Conservation (phyloP, 2,888 invertebrate genomes). For the Julus scandinavius region DNA sequence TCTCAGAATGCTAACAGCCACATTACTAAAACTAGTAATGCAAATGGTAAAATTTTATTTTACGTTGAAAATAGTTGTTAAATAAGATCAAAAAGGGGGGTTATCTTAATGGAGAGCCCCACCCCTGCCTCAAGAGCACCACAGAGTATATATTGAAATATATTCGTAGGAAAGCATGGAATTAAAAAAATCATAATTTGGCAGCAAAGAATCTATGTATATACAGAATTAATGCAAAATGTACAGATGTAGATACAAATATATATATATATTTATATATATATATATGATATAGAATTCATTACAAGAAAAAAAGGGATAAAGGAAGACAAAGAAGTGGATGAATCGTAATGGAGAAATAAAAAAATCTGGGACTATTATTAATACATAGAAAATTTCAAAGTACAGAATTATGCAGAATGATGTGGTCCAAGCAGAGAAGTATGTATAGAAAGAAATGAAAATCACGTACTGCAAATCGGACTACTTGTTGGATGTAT, state of each 20-base stretch:
- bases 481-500: not conserved
- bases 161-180: not conserved
- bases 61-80: constrained; percentile 2
- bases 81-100: constrained; percentile 4
- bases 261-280: not conserved
- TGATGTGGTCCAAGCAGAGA: constrained; percentile 41
- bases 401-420: not conserved
- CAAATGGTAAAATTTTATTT: not conserved
- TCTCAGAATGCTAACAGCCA: not conserved
- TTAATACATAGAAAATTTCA: constrained; percentile 17
- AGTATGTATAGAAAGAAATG: constrained; percentile 10
- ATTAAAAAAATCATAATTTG: constrained; percentile 6
- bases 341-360: constrained; percentile 24
- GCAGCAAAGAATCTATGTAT: constrained; percentile 43
- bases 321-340: constrained; percentile 44
- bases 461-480: not conserved
- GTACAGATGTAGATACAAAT: constrained; percentile 45
- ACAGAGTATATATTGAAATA: constrained; percentile 15
- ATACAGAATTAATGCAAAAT: constrained; percentile 46
- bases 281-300: constrained; percentile 43
- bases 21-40: constrained; percentile 6
- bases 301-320: constrained; percentile 30
- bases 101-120: constrained; percentile 3
- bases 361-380: constrained; percentile 31
- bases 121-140: not conserved